A percentile compares a stretch with the other conserved stretches of the same genome.
phyloP scores from a whole-genome alignment of 1,140 invertebrate species.

The Eueides isabella region DNA sequence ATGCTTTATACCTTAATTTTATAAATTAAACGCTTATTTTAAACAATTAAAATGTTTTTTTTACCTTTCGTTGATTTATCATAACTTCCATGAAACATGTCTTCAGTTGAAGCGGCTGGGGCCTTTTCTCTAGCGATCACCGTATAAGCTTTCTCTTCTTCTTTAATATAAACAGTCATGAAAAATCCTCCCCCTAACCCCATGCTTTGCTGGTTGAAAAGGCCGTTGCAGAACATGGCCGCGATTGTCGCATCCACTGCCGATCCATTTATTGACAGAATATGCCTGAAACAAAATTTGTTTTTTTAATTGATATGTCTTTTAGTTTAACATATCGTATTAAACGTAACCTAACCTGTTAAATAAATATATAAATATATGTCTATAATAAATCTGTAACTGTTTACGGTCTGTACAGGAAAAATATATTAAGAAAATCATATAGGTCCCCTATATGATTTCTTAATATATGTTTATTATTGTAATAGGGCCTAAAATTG shows the following conservation, averaged over 20 bases:
- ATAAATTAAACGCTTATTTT: no score
- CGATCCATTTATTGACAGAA: conserved; percentile 90
- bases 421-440: no score
- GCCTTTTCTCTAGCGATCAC: conserved; percentile 92
- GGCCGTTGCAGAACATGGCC: conserved; percentile 92
- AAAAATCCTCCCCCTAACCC: conserved; percentile 94
- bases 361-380: no score
- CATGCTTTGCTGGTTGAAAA: conserved; percentile 92
- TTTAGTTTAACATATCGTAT: no score
- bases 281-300: conserved; percentile 81
- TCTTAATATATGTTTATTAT: no score
- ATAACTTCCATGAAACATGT: conserved; percentile 86
- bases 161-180: conserved; percentile 90
- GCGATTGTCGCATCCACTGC: conserved; percentile 94
- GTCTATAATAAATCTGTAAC: no score
- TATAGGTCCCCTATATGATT: no score
- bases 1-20: no score
- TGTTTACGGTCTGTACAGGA: no score
- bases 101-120: conserved; percentile 84
- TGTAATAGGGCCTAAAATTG: no score
- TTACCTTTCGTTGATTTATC: conserved; percentile 62
- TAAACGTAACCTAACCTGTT: no score
- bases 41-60: no score
- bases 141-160: conserved; percentile 84
- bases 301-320: neutral